Evolutionary conservation across 2,113 vertebrate species (phyloP).

Genomic region (Illadopsis cleaveri): DNA sequence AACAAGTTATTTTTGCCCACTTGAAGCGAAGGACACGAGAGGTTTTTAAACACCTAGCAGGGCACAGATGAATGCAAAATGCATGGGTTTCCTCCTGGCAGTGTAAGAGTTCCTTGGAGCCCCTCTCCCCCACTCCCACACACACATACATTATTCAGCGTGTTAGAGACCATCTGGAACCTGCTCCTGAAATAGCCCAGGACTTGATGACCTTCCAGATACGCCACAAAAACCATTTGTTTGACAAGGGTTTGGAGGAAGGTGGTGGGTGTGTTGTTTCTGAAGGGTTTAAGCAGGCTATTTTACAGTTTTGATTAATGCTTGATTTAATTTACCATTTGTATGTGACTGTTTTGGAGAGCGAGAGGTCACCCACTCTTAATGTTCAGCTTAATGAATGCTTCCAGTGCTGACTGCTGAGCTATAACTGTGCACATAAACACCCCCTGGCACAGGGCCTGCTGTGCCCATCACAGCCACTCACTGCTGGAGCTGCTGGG

Average conservation of each 20-base stretch:
- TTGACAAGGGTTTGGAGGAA: constrained; percentile 34
- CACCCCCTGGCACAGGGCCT: background rate
- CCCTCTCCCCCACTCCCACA: constrained; percentile 1
- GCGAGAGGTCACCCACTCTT: constrained; percentile 4
- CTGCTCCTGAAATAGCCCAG: constrained; percentile 58
- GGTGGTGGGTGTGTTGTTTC: background rate
- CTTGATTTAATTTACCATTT: constrained; percentile 40
- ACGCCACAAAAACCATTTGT: constrained; percentile 1
- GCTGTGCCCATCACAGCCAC: background rate
- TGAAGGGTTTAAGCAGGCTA: constrained; percentile 10
- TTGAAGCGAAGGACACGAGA: background rate
- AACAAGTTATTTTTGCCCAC: background rate
- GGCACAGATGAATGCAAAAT: background rate
- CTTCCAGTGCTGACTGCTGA: background rate
- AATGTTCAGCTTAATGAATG: background rate
- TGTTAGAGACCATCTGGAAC: constrained; percentile 53
- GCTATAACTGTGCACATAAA: background rate
- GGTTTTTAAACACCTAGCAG: background rate
- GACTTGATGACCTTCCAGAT: constrained; percentile 63
- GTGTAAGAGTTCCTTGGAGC: background rate
- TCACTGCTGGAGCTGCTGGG: background rate
- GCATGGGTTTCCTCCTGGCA: background rate
- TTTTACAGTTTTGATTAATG: constrained; percentile 44
- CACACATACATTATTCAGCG: constrained; percentile 48
- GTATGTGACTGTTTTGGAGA: background rate